These are phyloP conservation scores for Coreius guichenoti DNA, from an alignment of 2,797 vertebrate genomes.

Conservation along the genomic window DNA sequence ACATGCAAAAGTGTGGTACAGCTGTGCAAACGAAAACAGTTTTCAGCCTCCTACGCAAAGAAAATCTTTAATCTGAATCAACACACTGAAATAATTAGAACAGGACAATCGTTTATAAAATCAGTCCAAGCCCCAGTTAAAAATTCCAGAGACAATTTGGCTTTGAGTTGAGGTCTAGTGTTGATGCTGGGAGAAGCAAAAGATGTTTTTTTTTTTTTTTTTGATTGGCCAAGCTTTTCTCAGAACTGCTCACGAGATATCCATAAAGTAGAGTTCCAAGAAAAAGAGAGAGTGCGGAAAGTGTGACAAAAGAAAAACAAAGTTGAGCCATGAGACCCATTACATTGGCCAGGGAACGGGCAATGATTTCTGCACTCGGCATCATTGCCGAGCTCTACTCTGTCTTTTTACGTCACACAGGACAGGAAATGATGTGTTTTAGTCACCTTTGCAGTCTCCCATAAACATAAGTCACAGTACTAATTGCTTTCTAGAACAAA, in stretches of 20 bases:
- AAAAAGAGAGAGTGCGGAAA: slow-evolving; percentile 24
- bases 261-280: slow-evolving; percentile 31
- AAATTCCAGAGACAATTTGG: slow-evolving; percentile 5
- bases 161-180: slow-evolving; percentile 1
- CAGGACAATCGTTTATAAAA: slow-evolving; percentile 1
- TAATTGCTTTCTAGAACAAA: neutral
- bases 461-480: neutral
- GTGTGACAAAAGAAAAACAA: slow-evolving; percentile 18
- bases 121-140: neutral
- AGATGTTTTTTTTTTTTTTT: neutral
- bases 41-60: neutral
- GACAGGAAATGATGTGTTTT: slow-evolving; percentile 20
- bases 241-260: slow-evolving; percentile 42
- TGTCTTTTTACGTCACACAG: slow-evolving; percentile 37
- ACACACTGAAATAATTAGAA: neutral
- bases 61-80: neutral
- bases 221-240: slow-evolving; percentile 42
- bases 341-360: neutral
- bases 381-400: slow-evolving; percentile 10
- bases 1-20: neutral
- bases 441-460: neutral
- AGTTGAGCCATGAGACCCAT: neutral
- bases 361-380: slow-evolving; percentile 12
- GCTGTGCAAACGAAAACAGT: neutral
- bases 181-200: slow-evolving; percentile 46